Percentiles rank a stretch among this genome's conserved stretches.
phyloP scores from a whole-genome alignment of 2,113 vertebrate species.

The Stigmatopora argus region DNA sequence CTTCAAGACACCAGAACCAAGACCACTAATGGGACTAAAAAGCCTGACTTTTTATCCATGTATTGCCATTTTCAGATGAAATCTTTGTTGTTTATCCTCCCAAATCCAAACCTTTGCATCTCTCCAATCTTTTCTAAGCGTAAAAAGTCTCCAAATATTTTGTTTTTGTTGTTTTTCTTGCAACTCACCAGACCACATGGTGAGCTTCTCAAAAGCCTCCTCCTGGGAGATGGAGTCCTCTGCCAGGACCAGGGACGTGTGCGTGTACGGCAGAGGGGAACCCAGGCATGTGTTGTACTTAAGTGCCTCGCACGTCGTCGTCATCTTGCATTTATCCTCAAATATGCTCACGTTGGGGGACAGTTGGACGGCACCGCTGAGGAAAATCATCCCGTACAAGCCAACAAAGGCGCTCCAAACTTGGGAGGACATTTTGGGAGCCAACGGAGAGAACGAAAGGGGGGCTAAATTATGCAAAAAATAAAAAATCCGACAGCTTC shows the following conservation, averaged over 20 bases:
- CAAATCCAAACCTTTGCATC: not conserved
- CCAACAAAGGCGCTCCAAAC: slow-evolving; percentile 65
- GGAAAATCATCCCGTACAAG: slow-evolving; percentile 61
- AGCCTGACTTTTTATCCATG: not conserved
- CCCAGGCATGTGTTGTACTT: slow-evolving; percentile 83
- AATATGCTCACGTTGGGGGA: slow-evolving; percentile 65
- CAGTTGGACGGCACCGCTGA: slow-evolving; percentile 33
- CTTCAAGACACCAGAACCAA: too few species aligned
- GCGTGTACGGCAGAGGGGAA: slow-evolving; percentile 82
- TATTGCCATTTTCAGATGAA: not conserved
- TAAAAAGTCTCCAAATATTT: too few species aligned
- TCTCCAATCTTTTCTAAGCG: too few species aligned
- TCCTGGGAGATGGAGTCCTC: slow-evolving; percentile 84
- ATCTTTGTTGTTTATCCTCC: not conserved
- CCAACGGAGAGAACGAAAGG: not conserved
- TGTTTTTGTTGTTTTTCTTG: not conserved
- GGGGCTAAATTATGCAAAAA: slow-evolving; percentile 20
- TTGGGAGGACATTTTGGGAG: slow-evolving; percentile 74
- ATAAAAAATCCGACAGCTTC: not conserved
- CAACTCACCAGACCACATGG: slow-evolving; percentile 88
- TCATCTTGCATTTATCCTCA: slow-evolving; percentile 79
- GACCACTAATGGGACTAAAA: not conserved
- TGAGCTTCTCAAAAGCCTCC: slow-evolving; percentile 82
- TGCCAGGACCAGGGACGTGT: slow-evolving; percentile 84
- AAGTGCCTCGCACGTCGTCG: slow-evolving; percentile 77